Evolutionary conservation across 2,888 invertebrate species (phyloP).

Genomic region (Helobdella robusta): DNA sequence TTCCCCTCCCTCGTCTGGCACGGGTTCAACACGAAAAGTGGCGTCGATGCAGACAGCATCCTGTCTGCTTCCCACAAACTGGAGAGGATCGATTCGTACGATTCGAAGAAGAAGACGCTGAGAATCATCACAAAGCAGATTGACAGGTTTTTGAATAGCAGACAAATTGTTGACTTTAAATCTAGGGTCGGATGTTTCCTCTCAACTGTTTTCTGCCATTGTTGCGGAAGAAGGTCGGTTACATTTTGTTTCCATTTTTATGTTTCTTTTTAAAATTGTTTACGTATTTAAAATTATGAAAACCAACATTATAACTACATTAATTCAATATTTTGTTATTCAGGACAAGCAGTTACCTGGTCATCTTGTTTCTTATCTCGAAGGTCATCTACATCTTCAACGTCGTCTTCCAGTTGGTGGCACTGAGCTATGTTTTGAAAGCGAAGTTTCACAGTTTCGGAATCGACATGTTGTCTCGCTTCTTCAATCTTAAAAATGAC

Average conservation of each 20-base stretch:
- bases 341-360: slow-evolving; percentile 39
- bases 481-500: slow-evolving; percentile 29
- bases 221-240: slow-evolving; percentile 14
- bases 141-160: slow-evolving; percentile 28
- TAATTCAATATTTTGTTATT: background rate
- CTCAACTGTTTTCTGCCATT: no score
- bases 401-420: slow-evolving; percentile 42
- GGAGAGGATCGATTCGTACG: slow-evolving; percentile 20
- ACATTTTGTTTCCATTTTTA: background rate
- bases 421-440: slow-evolving; percentile 44
- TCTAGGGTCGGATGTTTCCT: no score
- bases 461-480: slow-evolving; percentile 37
- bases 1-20: slow-evolving; percentile 48
- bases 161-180: no score
- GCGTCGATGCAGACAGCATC: slow-evolving; percentile 33
- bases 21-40: slow-evolving; percentile 43
- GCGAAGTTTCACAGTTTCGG: slow-evolving; percentile 45
- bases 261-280: background rate
- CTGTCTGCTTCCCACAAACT: slow-evolving; percentile 25
- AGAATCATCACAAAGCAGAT: slow-evolving; percentile 29
- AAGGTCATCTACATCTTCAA: slow-evolving; percentile 42
- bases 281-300: background rate
- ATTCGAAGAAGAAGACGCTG: slow-evolving; percentile 21
- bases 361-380: slow-evolving; percentile 42
- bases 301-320: background rate